Base-by-base conservation (phyloP, 1,140 invertebrate genomes). In the Conus betulinus region DNA sequence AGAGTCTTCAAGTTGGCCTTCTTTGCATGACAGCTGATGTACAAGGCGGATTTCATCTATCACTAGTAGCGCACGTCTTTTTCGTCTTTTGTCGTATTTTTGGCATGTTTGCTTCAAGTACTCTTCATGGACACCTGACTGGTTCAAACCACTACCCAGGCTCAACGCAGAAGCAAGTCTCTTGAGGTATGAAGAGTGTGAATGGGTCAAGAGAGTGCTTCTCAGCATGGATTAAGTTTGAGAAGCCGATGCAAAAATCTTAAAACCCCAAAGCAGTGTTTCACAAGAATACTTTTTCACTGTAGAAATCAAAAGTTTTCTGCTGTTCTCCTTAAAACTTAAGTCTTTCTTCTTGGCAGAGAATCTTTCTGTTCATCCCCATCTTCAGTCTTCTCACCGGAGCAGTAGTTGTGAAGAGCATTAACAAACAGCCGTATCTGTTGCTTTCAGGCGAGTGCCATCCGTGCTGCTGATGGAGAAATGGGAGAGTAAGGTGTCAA, bases 31-130 rank as follows among this genome's bases (percentile, higher is more conserved):
- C 11, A 79, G 10, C 76, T 79, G 76, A 11, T 79, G 76, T 11
- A 5, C 39, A 17, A 79, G 10, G 39, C 5, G n/a, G n/a, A 79
- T 79, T 23, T 79, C 76, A 79, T 79, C 76, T 51, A 79, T 11
- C 76, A 79, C 5, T 11, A 79, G 76, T 11, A 79, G 39, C 0
- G 39, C 39, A 51, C n/a, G 11, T 10, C n/a, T 13, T 79, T 23
- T 79, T 23, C n/a, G n/a, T 51, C 39, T 23, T 79, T 79, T 23
- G 10, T 11, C 10, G 11, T 15, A 51, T 11, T 79, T 79, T 51
- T 79, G 76, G 76, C 76, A 79, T 51, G 10, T 79, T 23, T 79
- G 76, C 39, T 51, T 79, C 76, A 79, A 23, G n/a, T 79, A 79
- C 76, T 79, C 76, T 79, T 17, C 39, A 23, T 79, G 76, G n/a